phyloP scores from a whole-genome alignment of 1,140 invertebrate genomes.

The Dufourea novaeangliae region DNA sequence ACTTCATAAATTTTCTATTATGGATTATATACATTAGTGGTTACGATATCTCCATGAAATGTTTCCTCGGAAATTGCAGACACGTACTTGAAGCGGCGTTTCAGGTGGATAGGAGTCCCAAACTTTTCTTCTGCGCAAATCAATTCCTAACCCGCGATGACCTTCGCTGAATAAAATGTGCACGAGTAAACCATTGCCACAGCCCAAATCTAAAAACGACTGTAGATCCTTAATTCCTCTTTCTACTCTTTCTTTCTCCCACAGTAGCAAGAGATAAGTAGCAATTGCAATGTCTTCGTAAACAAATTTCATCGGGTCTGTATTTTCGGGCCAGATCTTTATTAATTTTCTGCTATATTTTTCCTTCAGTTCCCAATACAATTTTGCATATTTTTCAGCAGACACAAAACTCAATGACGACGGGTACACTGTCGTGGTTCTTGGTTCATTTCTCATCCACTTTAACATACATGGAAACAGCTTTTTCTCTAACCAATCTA shows the following conservation, averaged over 20 bases:
- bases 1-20: not conserved
- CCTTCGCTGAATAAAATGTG: constrained; percentile 93
- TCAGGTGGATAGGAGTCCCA: constrained; percentile 90
- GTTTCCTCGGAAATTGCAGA: not conserved
- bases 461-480: constrained; percentile 86
- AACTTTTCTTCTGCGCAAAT: constrained; percentile 93
- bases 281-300: constrained; percentile 98
- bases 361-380: constrained; percentile 89
- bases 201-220: constrained; percentile 96
- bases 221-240: constrained; percentile 80
- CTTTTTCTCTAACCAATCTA: constrained; percentile 82
- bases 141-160: constrained; percentile 92
- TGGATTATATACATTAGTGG: no score
- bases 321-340: constrained; percentile 93
- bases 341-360: constrained; percentile 90
- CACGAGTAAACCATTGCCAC: constrained; percentile 97
- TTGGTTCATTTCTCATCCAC: constrained; percentile 83
- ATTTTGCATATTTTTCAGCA: constrained; percentile 86
- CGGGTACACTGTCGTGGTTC: constrained; percentile 68
- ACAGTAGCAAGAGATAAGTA: constrained; percentile 92
- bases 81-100: constrained; percentile 78
- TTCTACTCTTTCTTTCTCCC: constrained; percentile 83
- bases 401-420: constrained; percentile 87
- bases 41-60: not conserved
- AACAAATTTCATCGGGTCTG: constrained; percentile 96